Percentiles rank a stretch among this genome's conserved stretches.
Evolutionary conservation across 2,888 invertebrate genomes (phyloP).

Genomic region (Melieria crassipennis): DNA sequence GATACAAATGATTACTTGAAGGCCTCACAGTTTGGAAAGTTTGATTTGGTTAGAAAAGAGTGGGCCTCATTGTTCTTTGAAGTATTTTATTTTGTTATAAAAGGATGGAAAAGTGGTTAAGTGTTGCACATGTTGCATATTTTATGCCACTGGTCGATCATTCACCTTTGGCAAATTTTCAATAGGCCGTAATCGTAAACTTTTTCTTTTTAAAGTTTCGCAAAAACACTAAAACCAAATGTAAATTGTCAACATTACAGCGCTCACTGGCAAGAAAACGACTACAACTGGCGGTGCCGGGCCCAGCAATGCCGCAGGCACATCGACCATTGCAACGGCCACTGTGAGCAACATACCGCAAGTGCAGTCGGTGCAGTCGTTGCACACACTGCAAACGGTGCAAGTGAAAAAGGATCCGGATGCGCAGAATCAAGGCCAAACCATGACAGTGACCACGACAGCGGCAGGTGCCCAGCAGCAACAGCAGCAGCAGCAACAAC

Average conservation of each 20-base stretch:
- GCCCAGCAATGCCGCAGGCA: constrained; percentile 35
- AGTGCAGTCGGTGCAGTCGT: constrained; percentile 63
- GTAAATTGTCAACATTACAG: constrained; percentile 31
- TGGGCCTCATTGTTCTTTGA: too few species aligned
- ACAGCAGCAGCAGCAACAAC: constrained; percentile 52
- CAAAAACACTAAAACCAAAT: background rate
- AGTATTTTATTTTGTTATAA: too few species aligned
- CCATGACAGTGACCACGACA: constrained; percentile 43
- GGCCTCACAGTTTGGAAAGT: too few species aligned
- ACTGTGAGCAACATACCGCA: constrained; percentile 57
- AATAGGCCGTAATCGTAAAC: constrained; percentile 16
- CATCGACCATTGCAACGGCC: constrained; percentile 41
- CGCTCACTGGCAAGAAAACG: constrained; percentile 52
- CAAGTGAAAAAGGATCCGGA: constrained; percentile 66
- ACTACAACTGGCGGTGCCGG: constrained; percentile 38
- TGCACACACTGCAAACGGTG: constrained; percentile 63
- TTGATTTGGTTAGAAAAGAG: too few species aligned
- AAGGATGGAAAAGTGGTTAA: too few species aligned
- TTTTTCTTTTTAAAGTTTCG: background rate
- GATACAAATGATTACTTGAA: too few species aligned
- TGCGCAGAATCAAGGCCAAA: constrained; percentile 55
- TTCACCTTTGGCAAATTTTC: background rate
- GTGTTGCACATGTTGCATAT: too few species aligned
- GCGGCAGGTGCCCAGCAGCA: constrained; percentile 50
- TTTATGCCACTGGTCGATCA: too few species aligned